phyloP scores from a whole-genome alignment of 2,888 invertebrate species.

The Eupsilia transversa region DNA sequence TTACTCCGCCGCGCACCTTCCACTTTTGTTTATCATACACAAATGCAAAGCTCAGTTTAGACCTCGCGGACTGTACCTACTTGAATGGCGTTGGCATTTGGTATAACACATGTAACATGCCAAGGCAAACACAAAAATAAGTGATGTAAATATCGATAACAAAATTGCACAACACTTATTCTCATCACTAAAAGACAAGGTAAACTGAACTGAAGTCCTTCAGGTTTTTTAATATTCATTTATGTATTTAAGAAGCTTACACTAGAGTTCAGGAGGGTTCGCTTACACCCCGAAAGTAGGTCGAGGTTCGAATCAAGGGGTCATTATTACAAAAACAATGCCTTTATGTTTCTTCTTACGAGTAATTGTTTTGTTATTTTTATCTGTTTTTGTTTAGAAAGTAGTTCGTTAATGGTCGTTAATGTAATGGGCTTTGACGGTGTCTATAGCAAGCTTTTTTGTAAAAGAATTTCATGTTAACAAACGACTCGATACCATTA shows the following conservation, averaged over 20 bases:
- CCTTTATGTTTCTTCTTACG: background rate
- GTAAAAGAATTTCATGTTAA: background rate
- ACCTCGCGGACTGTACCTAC: too few species aligned
- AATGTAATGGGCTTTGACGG: too few species aligned
- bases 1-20: too few species aligned
- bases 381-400: conserved; percentile 35
- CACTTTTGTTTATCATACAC: too few species aligned
- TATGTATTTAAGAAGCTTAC: conserved; percentile 40
- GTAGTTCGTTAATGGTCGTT: conserved; percentile 29
- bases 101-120: background rate
- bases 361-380: conserved; percentile 11
- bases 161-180: background rate
- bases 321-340: conserved; percentile 36
- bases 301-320: conserved; percentile 19
- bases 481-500: background rate
- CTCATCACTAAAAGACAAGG: conserved; percentile 32
- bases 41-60: too few species aligned
- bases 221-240: conserved; percentile 42
- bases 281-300: conserved; percentile 35
- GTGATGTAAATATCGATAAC: background rate
- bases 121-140: background rate
- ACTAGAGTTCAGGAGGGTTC: conserved; percentile 18
- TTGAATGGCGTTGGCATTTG: background rate
- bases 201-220: conserved; percentile 5
- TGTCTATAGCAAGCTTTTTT: background rate